Percentiles rank a stretch among this genome's conserved stretches.
Conservation (phyloP, 2,797 vertebrate species). For the Chaetodon trifasciatus region DNA sequence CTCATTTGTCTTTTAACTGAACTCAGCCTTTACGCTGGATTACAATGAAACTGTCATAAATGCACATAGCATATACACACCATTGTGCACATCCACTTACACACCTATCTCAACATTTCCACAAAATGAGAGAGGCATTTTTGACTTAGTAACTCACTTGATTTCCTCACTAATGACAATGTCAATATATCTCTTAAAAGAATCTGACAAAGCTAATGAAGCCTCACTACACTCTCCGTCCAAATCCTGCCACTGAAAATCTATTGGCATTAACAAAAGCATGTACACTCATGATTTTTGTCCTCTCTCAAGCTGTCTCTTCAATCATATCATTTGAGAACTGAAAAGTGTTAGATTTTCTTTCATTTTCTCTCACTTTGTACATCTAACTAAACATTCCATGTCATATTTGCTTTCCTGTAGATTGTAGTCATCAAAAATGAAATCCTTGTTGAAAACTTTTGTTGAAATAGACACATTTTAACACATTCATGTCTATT, state of each 20-base stretch:
- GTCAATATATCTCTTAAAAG: conserved; percentile 60
- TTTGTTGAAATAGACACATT: no score
- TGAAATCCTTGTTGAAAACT: neutral
- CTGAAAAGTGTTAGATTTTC: neutral
- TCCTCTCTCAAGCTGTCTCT: neutral
- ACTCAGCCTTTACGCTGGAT: neutral
- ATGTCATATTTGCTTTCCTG: neutral
- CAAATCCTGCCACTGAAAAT: conserved; percentile 58
- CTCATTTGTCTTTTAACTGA: no score
- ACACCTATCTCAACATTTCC: neutral
- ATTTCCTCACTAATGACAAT: conserved; percentile 57
- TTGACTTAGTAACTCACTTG: conserved; percentile 52
- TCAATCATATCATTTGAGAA: conserved; percentile 6
- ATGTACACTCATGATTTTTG: conserved; percentile 19
- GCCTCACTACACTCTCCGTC: conserved; percentile 20
- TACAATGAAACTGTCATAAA: neutral
- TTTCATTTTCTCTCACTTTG: neutral
- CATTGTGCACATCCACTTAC: neutral
- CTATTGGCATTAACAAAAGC: conserved; percentile 48
- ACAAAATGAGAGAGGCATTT: conserved; percentile 40
- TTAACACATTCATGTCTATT: no score
- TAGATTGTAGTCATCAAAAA: neutral
- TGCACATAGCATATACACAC: neutral
- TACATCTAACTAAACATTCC: neutral
- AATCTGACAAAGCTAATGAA: conserved; percentile 63